Evolutionary conservation across 1,140 invertebrate genomes (phyloP), one percentile per base, ranked within the genome.

Genomic region (Zophobas morio): DNA sequence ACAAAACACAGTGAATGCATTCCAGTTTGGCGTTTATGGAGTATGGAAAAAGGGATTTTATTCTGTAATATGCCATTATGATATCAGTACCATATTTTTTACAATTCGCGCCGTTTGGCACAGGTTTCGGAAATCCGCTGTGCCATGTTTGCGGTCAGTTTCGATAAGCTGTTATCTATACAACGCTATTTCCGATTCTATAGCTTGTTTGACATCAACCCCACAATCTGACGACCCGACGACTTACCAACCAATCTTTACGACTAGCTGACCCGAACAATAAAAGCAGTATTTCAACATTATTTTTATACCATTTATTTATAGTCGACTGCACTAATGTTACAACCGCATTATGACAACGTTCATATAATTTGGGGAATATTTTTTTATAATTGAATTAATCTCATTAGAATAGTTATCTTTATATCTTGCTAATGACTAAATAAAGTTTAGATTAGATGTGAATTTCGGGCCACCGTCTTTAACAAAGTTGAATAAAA

Each of bases 161-260:
- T 73, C 71, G 71, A 73, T 73, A 73, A 73, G 40, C 47, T 56
- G 36, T 73, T 73, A 73, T 73, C 71, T 73, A 73, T 73, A 73
- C 71, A 73, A 54, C 71, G 49, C 71, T 36, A 73, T 73, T 73
- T 73, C 71, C 49, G 51, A 73, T 56, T 73, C 71, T 73, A 73
- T 73, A 54, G 49, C 47, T 73, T 56, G 71, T 73, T 54, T 73
- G 71, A 73, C 71, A 73, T 56, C 71, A 32, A 35, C 35, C 49
- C 35, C 60, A 40, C 60, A 32, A 66, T 66, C 60, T 66, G 60
- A 66, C 60, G 60, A 66, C 60, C 60, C 39, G 33, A 66, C 39
- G 60, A 66, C 60, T 66, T 66, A 66, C 60, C n/a, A 40, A 66
- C 37, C 39, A 40, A 42, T 66, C 39, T 66, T 66, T 66, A 66